Evolutionary conservation across 2,797 vertebrate species (phyloP).

Genomic region (Sebastes alutus): DNA sequence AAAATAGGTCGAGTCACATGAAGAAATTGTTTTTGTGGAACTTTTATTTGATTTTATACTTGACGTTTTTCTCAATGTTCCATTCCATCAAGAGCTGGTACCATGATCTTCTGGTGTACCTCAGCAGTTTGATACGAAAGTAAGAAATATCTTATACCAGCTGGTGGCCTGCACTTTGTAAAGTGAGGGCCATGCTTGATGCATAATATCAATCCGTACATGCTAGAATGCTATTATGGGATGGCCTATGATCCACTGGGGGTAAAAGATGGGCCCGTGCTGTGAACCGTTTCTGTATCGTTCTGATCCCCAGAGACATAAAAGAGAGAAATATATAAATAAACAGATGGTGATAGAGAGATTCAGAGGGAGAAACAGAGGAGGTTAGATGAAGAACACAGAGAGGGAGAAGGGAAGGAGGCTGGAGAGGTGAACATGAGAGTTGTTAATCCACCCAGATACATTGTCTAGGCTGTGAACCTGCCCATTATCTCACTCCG

Average conservation of each 20-base stretch:
- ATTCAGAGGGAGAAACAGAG: background rate
- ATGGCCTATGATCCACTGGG: background rate
- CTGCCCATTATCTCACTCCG: background rate
- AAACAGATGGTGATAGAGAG: background rate
- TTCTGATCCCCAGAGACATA: background rate
- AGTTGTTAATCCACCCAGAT: background rate
- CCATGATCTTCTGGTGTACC: background rate
- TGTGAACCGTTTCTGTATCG: background rate
- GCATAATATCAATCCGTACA: background rate
- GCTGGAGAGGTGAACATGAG: background rate
- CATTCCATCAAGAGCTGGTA: background rate
- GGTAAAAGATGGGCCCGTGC: background rate
- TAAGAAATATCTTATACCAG: background rate
- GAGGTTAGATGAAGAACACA: background rate
- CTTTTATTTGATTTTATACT: background rate
- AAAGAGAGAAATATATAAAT: background rate
- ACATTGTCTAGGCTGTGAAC: background rate
- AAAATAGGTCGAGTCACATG: background rate
- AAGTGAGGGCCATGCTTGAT: background rate
- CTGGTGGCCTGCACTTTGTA: background rate
- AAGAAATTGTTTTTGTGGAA: background rate
- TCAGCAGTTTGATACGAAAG: background rate
- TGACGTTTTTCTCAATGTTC: background rate
- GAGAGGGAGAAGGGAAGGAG: background rate
- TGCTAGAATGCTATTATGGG: background rate